Conservation (phyloP, 2,113 vertebrate species). For the Herpailurus yagouaroundi region DNA sequence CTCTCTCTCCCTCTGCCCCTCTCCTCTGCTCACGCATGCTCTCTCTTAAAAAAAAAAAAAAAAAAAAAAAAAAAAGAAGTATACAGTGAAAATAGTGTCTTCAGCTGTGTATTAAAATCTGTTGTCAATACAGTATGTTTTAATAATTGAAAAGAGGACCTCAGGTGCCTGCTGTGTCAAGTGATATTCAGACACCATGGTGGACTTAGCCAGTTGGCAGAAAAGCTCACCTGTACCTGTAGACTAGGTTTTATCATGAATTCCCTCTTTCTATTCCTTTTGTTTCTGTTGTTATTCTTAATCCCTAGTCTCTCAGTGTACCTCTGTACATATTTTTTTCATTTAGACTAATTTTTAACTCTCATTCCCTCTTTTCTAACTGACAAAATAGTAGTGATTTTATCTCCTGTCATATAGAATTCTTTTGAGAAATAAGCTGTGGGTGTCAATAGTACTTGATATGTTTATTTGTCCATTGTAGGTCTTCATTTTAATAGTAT, state of each 20-base stretch:
- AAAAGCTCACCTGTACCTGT: neutral
- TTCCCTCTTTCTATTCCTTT: neutral
- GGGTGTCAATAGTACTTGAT: neutral
- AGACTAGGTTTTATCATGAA: neutral
- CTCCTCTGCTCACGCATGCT: too few species aligned
- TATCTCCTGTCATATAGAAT: neutral
- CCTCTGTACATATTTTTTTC: neutral
- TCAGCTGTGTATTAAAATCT: neutral
- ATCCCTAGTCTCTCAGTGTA: neutral
- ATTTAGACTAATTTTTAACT: neutral
- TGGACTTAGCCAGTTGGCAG: neutral
- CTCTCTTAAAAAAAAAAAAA: neutral
- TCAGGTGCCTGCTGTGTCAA: neutral
- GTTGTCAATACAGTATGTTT: neutral
- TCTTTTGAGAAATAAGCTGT: neutral
- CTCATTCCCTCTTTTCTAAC: neutral
- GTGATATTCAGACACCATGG: neutral
- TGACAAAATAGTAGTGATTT: neutral
- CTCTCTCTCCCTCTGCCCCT: too few species aligned
- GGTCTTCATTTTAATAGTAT: neutral
- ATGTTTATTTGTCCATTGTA: slow-evolving; percentile 9
- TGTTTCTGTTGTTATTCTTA: neutral
- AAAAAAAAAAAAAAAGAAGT: neutral
- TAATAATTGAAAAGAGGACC: neutral
- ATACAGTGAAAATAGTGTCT: neutral